Evolutionary conservation across 2,113 vertebrate genomes (phyloP).

Genomic region (Megaceryle torquata): DNA sequence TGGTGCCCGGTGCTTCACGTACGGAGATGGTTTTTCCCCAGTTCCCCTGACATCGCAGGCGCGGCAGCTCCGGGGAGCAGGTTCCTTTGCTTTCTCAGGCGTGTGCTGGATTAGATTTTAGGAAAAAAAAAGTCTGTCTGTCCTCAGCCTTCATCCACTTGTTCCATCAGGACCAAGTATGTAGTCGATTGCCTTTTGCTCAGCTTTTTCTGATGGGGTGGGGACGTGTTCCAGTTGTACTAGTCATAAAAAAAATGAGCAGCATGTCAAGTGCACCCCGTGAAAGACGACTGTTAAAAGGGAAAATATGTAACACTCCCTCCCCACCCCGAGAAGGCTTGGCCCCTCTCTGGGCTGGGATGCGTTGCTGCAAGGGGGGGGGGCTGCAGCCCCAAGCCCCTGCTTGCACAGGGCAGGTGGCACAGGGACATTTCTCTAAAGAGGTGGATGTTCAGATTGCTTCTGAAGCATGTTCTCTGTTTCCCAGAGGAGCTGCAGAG

Average conservation of each 20-base stretch:
- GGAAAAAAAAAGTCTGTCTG: not conserved
- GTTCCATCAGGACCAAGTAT: not conserved
- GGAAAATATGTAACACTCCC: not conserved
- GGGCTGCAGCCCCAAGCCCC: not conserved
- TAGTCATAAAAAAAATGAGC: too few relatives aligned
- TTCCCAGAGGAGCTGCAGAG: not conserved
- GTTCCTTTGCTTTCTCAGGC: not conserved
- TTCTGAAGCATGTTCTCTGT: not conserved
- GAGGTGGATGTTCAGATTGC: not conserved
- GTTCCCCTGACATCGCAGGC: not conserved
- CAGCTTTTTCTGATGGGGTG: not conserved
- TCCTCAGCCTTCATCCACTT: not conserved
- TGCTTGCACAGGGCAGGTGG: not conserved
- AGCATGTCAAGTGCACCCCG: accelerated
- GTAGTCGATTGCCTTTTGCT: not conserved
- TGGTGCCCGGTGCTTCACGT: not conserved
- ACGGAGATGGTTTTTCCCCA: accelerated
- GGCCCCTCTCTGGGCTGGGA: not conserved
- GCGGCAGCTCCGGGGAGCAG: not conserved
- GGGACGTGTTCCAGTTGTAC: not conserved
- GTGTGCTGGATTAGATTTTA: not conserved
- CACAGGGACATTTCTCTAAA: not conserved
- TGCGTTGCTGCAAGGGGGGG: not conserved
- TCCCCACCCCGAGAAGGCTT: not conserved
- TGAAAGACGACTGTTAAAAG: not conserved